Evolutionary conservation across 2,888 invertebrate species (phyloP).

Genomic region (Dicyrtomina minuta): DNA sequence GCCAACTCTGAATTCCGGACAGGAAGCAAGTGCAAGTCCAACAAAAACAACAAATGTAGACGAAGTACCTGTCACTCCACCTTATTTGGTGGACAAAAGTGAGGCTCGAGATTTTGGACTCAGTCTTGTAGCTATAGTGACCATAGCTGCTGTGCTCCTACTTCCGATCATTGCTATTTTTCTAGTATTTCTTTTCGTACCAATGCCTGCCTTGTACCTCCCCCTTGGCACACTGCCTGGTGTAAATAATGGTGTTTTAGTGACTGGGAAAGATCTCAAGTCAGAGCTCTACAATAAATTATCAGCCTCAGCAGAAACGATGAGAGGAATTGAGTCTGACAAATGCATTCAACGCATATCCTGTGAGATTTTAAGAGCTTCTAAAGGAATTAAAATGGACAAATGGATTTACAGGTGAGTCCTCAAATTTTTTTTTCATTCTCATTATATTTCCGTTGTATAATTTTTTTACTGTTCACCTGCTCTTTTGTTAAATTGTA

Average conservation of each 20-base stretch:
- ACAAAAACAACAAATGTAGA: too few species aligned
- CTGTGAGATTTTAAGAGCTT: slow-evolving; percentile 25
- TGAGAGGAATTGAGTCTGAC: slow-evolving; percentile 22
- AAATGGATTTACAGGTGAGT: slow-evolving; percentile 13
- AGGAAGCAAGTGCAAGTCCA: too few species aligned
- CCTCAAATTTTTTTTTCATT: background rate
- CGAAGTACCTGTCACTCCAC: background rate
- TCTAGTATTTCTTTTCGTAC: background rate
- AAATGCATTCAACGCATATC: slow-evolving; percentile 20
- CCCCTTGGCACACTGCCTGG: background rate
- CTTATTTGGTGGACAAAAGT: slow-evolving; percentile 4
- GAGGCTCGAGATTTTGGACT: slow-evolving; percentile 23
- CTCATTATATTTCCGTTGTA: background rate
- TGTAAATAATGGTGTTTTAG: slow-evolving; percentile 1
- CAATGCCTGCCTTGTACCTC: slow-evolving; percentile 7
- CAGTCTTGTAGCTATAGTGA: background rate
- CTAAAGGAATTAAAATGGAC: slow-evolving; percentile 9
- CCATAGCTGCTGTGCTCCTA: background rate
- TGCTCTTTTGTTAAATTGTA: too few species aligned
- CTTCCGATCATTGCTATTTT: slow-evolving; percentile 7
- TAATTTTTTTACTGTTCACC: slow-evolving; percentile 5
- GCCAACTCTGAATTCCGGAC: too few species aligned
- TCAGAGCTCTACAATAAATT: background rate
- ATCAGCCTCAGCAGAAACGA: background rate
- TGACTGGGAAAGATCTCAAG: background rate